Conservation (phyloP, 2,797 vertebrate species). For the Sebastes elongatus region DNA sequence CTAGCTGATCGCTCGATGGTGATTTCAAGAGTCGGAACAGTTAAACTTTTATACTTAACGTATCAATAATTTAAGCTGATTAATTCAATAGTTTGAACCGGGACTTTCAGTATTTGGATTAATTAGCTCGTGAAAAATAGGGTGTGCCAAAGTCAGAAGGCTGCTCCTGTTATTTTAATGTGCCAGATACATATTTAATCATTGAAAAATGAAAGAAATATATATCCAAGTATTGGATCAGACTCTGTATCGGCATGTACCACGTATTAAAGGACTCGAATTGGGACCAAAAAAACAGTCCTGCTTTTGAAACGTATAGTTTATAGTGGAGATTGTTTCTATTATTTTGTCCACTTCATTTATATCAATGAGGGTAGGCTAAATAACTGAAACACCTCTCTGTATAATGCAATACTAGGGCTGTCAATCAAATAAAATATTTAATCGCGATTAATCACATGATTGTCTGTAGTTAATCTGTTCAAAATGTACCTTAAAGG, state of each 20-base stretch:
- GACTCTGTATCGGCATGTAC: neutral
- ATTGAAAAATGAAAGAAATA: accelerated
- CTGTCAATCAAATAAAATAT: too few relatives aligned
- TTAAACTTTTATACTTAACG: neutral
- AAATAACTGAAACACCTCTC: neutral
- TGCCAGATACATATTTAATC: too few relatives aligned
- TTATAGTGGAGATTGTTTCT: neutral
- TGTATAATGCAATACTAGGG: neutral
- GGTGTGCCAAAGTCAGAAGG: neutral
- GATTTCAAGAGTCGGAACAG: neutral
- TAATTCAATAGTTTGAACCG: neutral
- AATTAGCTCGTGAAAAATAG: neutral
- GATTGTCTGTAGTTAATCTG: too few relatives aligned
- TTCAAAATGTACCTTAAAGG: too few relatives aligned
- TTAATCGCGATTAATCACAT: too few relatives aligned
- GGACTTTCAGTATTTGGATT: neutral
- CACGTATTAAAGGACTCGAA: neutral
- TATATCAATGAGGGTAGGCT: neutral
- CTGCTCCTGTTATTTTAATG: neutral
- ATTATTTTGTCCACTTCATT: neutral
- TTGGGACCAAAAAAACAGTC: neutral
- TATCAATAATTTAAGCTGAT: neutral
- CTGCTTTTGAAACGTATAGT: neutral
- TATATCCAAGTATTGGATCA: neutral
- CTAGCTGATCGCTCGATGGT: neutral